phyloP scores from a whole-genome alignment of 2,888 invertebrate species.

The Rhamnusium bicolor region DNA sequence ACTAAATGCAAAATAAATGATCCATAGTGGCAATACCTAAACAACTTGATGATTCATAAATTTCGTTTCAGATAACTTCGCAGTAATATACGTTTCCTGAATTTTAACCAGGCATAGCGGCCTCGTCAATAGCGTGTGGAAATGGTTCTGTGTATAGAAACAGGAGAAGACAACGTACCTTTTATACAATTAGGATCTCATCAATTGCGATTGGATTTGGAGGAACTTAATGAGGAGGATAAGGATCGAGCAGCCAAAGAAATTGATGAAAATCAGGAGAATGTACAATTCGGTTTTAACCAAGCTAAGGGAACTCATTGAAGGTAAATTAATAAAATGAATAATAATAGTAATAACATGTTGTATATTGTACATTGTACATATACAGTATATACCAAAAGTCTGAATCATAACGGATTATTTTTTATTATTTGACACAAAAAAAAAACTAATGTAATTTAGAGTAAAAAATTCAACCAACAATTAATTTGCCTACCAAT shows the following conservation, averaged over 20 bases:
- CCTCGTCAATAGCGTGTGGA: not conserved
- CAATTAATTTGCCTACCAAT: too few species aligned
- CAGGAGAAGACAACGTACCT: conserved; percentile 74
- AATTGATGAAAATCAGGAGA: conserved; percentile 81
- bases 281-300: conserved; percentile 75
- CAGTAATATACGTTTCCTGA: not conserved
- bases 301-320: conserved; percentile 74
- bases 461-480: too few species aligned
- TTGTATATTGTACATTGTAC: too few species aligned
- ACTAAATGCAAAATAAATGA: too few species aligned
- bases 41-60: not conserved
- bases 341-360: too few species aligned
- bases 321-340: conserved; percentile 71
- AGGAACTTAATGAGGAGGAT: conserved; percentile 74
- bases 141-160: conserved; percentile 58
- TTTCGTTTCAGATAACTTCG: conserved; percentile 2
- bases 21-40: too few species aligned
- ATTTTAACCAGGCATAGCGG: not conserved
- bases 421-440: too few species aligned
- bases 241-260: conserved; percentile 79
- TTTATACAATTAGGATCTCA: conserved; percentile 77
- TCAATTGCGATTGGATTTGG: conserved; percentile 77
- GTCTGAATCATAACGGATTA: too few species aligned
- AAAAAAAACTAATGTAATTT: too few species aligned
- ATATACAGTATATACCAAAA: too few species aligned